A percentile compares a stretch with the other conserved stretches of the same genome.
Conservation (phyloP, 2,113 vertebrate genomes). For the Platysternon megacephalum region DNA sequence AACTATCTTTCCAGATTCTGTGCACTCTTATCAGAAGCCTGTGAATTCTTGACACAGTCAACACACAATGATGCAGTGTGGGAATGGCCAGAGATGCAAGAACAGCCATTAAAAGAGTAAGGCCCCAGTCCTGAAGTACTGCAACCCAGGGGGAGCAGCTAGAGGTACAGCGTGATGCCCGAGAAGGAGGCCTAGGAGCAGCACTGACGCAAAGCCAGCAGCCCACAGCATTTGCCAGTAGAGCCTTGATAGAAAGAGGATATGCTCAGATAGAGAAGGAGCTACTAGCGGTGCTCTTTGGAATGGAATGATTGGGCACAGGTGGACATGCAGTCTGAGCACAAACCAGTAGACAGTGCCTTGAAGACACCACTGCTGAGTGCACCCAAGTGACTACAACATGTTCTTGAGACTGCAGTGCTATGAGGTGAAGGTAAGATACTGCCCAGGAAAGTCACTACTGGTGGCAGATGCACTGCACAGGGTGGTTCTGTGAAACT, state of each 20-base stretch:
- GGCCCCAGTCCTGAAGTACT: not conserved
- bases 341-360: not conserved
- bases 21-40: not conserved
- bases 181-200: not conserved
- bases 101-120: not conserved
- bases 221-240: not conserved
- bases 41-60: not conserved
- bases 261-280: not conserved
- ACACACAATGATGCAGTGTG: not conserved
- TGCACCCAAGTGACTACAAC: not conserved
- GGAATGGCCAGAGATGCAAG: not conserved
- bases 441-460: not conserved
- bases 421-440: not conserved
- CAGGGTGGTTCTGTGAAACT: not conserved
- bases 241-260: not conserved
- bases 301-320: not conserved
- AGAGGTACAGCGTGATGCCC: not conserved
- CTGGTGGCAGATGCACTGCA: not conserved
- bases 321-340: not conserved
- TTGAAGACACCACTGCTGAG: not conserved
- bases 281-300: not conserved
- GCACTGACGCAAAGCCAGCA: not conserved
- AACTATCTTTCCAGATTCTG: not conserved
- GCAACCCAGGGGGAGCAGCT: not conserved
- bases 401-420: not conserved